Evolutionary conservation across 1,140 invertebrate genomes (phyloP).

Genomic region (Phortica variegata): DNA sequence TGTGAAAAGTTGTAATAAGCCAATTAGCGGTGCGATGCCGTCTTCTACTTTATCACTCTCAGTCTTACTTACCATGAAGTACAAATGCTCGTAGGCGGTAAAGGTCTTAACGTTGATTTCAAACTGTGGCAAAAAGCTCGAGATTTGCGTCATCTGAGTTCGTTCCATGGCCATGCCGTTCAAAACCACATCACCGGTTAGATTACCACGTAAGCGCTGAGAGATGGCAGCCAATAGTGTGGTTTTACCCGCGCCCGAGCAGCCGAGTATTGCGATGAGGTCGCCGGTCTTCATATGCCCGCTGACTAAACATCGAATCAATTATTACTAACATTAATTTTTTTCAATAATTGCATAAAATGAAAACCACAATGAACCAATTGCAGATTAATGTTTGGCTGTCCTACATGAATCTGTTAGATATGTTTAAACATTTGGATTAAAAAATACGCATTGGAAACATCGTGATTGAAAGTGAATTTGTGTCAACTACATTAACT

Average conservation of each 20-base stretch:
- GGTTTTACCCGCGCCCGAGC: slow-evolving; percentile 72
- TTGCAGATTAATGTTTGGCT: no score
- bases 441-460: no score
- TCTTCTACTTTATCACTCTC: neutral
- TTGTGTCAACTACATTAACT: no score
- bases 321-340: slow-evolving; percentile 9
- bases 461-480: no score
- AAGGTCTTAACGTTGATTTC: slow-evolving; percentile 69
- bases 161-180: slow-evolving; percentile 66
- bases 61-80: slow-evolving; percentile 67
- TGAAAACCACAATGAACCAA: neutral
- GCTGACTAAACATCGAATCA: slow-evolving; percentile 56
- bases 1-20: slow-evolving; percentile 33
- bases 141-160: slow-evolving; percentile 67
- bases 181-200: slow-evolving; percentile 66
- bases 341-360: neutral
- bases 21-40: neutral
- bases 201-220: slow-evolving; percentile 63
- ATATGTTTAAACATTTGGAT: slow-evolving; percentile 17
- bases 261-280: slow-evolving; percentile 62
- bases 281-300: slow-evolving; percentile 61
- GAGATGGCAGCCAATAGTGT: slow-evolving; percentile 70
- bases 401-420: no score
- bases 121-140: slow-evolving; percentile 72
- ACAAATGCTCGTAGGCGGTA: slow-evolving; percentile 71